Evolutionary conservation across 2,888 invertebrate species (phyloP).

Genomic region (Prostheceraeus crozeri): DNA sequence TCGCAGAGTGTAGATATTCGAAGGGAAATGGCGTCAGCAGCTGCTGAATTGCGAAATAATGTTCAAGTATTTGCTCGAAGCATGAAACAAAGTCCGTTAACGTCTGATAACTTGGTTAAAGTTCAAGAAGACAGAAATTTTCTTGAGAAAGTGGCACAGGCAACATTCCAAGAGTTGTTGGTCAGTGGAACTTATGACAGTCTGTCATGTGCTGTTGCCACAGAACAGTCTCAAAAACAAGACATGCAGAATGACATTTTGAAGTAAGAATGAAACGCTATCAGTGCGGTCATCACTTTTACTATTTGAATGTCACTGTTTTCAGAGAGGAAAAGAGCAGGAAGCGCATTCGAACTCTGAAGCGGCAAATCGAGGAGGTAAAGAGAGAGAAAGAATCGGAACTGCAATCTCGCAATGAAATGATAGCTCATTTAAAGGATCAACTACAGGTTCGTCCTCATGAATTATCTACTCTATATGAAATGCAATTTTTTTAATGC

Average conservation of each 20-base stretch:
- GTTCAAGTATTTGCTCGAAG: conserved; percentile 51
- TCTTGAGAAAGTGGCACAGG: conserved; percentile 49
- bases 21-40: conserved; percentile 44
- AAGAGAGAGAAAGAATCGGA: conserved; percentile 53
- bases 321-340: conserved; percentile 53
- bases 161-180: conserved; percentile 49
- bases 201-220: conserved; percentile 47
- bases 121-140: conserved; percentile 54
- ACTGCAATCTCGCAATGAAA: conserved; percentile 52
- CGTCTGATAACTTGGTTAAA: conserved; percentile 51
- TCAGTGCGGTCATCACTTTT: neutral
- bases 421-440: conserved; percentile 57
- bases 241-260: conserved; percentile 51
- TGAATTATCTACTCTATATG: too few species aligned
- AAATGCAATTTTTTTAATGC: too few species aligned
- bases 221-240: conserved; percentile 49
- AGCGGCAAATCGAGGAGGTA: conserved; percentile 49
- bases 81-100: conserved; percentile 52
- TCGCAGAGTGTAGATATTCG: conserved; percentile 43
- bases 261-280: neutral
- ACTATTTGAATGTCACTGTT: conserved; percentile 10
- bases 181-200: conserved; percentile 48
- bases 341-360: conserved; percentile 49
- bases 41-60: conserved; percentile 49
- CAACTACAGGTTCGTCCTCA: conserved; percentile 47